A percentile compares a stretch with the other conserved stretches of the same genome.
Conservation (phyloP, 2,113 vertebrate genomes). For the Serranochromis macrocephalus region DNA sequence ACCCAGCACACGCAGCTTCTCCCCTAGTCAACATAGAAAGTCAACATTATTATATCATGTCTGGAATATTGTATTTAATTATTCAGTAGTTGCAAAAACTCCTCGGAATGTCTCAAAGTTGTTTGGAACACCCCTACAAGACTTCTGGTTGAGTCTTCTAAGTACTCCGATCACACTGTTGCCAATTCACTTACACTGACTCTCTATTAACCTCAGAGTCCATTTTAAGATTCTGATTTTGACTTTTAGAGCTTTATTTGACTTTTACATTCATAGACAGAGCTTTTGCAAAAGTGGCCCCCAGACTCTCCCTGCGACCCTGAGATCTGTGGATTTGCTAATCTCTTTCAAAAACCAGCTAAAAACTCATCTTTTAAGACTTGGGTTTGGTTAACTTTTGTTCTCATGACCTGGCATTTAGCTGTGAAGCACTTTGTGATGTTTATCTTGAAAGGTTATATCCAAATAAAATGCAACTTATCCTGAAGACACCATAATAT, state of each 20-base stretch:
- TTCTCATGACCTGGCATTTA: neutral
- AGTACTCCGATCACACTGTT: neutral
- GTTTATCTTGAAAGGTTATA: neutral
- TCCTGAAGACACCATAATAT: neutral
- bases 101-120: neutral
- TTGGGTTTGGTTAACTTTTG: neutral
- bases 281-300: neutral
- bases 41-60: neutral
- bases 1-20: constrained; percentile 93
- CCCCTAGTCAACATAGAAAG: constrained; percentile 68
- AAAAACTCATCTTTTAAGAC: neutral
- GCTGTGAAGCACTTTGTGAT: neutral
- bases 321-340: neutral
- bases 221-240: neutral
- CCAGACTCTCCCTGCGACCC: neutral
- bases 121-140: neutral
- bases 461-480: neutral
- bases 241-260: neutral
- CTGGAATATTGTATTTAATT: neutral
- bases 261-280: neutral
- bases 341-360: neutral
- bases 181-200: neutral
- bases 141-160: neutral
- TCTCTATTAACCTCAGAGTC: neutral
- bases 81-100: neutral